Evolutionary conservation across 2,797 vertebrate genomes (phyloP).

Genomic region (Dallia pectoralis): DNA sequence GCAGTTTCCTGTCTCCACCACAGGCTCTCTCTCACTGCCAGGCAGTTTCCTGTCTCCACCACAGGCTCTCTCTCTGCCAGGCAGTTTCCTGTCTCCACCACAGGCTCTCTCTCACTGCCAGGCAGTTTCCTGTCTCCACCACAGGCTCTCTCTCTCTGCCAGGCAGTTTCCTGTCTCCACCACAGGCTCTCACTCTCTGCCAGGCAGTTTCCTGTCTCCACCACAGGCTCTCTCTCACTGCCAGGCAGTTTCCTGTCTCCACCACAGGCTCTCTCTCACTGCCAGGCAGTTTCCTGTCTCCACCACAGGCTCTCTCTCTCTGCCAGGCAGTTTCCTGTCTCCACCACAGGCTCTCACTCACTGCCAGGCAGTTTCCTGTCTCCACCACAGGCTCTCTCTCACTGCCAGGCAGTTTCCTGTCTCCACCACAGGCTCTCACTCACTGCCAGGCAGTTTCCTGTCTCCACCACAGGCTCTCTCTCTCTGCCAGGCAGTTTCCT

Average conservation of each 20-base stretch:
- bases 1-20: slow-evolving; percentile 72
- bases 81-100: slow-evolving; percentile 64
- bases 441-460: slow-evolving; percentile 71
- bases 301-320: slow-evolving; percentile 63
- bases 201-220: slow-evolving; percentile 68
- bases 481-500: slow-evolving; percentile 65
- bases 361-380: slow-evolving; percentile 71
- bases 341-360: slow-evolving; percentile 72
- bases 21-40: slow-evolving; percentile 55
- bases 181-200: slow-evolving; percentile 73
- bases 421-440: slow-evolving; percentile 72
- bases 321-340: slow-evolving; percentile 68
- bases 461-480: slow-evolving; percentile 61
- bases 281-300: slow-evolving; percentile 68
- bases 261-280: slow-evolving; percentile 62
- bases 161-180: slow-evolving; percentile 72
- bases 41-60: slow-evolving; percentile 73
- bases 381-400: slow-evolving; percentile 56
- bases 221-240: slow-evolving; percentile 56
- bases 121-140: slow-evolving; percentile 73
- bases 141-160: slow-evolving; percentile 54
- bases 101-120: slow-evolving; percentile 51
- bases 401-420: slow-evolving; percentile 67
- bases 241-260: slow-evolving; percentile 69
- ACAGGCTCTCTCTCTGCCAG: slow-evolving; percentile 74